phyloP scores from a whole-genome alignment of 2,113 vertebrate genomes.

The Brachyhypopomus occidentalis region DNA sequence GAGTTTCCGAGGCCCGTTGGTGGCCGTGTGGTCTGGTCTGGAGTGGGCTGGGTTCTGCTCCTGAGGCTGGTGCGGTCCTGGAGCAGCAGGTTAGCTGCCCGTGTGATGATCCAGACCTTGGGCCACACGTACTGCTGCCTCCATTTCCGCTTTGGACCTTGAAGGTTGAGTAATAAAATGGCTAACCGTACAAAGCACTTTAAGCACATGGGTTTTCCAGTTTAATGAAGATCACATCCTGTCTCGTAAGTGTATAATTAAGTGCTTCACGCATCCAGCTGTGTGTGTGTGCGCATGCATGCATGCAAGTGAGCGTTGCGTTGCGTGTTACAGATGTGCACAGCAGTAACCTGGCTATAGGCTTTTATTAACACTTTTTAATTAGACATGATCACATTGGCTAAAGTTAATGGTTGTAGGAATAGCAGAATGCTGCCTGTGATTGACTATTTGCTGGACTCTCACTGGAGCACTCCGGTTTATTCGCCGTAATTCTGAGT shows the following conservation, averaged over 20 bases:
- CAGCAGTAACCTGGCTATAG: neutral
- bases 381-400: neutral
- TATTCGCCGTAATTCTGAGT: neutral
- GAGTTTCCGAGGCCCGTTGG: too few species aligned
- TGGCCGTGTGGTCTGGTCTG: too few species aligned
- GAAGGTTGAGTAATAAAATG: neutral
- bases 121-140: too few species aligned
- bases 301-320: neutral
- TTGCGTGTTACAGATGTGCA: neutral
- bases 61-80: too few species aligned
- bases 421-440: neutral
- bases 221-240: conserved; percentile 14
- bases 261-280: neutral
- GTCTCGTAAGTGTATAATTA: neutral
- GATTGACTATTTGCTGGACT: neutral
- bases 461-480: neutral
- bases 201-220: neutral
- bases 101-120: too few species aligned
- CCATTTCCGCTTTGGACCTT: too few species aligned
- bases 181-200: neutral
- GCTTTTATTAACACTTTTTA: neutral
- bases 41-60: too few species aligned
- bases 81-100: too few species aligned
- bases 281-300: neutral
- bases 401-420: neutral